Evolutionary conservation across 2,797 vertebrate species (phyloP).

Genomic region (Amniataba percoides): DNA sequence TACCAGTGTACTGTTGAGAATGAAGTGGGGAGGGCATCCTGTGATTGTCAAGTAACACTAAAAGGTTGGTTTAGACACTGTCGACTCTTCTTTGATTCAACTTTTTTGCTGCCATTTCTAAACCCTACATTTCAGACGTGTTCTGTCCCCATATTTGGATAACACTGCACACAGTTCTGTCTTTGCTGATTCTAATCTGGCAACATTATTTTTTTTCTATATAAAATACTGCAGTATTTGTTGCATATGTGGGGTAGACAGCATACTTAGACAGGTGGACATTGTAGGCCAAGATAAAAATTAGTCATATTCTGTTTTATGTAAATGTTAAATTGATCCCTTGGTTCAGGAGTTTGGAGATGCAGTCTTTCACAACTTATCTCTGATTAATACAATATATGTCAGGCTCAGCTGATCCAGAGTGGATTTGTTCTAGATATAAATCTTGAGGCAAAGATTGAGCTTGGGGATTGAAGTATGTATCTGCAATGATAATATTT

Average conservation of each 20-base stretch:
- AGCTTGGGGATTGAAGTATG: neutral
- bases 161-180: neutral
- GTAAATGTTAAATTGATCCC: neutral
- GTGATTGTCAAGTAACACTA: conserved; percentile 89
- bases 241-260: neutral
- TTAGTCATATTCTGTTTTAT: neutral
- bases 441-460: neutral
- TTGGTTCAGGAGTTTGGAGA: neutral
- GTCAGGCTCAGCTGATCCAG: neutral
- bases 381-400: neutral
- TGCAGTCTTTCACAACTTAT: neutral
- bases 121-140: neutral
- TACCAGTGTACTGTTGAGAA: conserved; percentile 95
- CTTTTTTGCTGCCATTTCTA: neutral
- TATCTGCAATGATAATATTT: conserved; percentile 6
- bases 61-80: conserved; percentile 91
- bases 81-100: neutral
- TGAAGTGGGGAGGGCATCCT: conserved; percentile 91
- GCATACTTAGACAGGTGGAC: no score
- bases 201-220: neutral
- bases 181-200: neutral
- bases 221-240: neutral
- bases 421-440: neutral
- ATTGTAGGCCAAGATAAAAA: no score
- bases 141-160: neutral